Evolutionary conservation across 64 coral and sea anemone genomes (phyloP).

Genomic region (Pocillopora verrucosa): DNA sequence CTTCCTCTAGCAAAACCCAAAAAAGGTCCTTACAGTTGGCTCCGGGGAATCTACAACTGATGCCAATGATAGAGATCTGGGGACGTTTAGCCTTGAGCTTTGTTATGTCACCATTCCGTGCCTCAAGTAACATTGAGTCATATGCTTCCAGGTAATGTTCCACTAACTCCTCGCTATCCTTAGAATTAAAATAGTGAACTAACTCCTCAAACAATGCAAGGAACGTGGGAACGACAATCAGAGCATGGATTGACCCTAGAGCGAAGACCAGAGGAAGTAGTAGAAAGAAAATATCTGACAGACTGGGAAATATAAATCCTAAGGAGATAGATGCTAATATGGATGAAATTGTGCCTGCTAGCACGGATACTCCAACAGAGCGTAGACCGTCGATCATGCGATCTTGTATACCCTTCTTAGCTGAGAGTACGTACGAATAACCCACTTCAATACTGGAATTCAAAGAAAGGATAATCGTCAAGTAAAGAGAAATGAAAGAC

Average conservation of each 20-base stretch:
- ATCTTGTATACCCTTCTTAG: neutral
- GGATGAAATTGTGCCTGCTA: neutral
- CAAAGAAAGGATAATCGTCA: neutral
- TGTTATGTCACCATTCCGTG: neutral
- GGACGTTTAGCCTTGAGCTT: conserved; percentile 11
- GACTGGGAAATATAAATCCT: conserved; percentile 27
- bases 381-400: neutral
- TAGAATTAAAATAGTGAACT: neutral
- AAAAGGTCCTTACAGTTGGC: conserved; percentile 64
- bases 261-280: neutral
- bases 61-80: conserved; percentile 30
- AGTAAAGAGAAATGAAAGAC: neutral
- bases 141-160: neutral
- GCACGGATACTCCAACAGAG: neutral
- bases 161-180: neutral
- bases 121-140: neutral
- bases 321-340: conserved; percentile 21
- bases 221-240: conserved; percentile 6
- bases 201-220: neutral
- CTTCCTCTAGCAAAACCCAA: conserved; percentile 73
- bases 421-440: conserved; percentile 25
- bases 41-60: conserved; percentile 56
- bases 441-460: neutral
- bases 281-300: conserved; percentile 6
- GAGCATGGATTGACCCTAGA: conserved; percentile 18